Base-by-base conservation (phyloP, 2,113 vertebrate genomes). In the Poeciliopsis turrubarensis region DNA sequence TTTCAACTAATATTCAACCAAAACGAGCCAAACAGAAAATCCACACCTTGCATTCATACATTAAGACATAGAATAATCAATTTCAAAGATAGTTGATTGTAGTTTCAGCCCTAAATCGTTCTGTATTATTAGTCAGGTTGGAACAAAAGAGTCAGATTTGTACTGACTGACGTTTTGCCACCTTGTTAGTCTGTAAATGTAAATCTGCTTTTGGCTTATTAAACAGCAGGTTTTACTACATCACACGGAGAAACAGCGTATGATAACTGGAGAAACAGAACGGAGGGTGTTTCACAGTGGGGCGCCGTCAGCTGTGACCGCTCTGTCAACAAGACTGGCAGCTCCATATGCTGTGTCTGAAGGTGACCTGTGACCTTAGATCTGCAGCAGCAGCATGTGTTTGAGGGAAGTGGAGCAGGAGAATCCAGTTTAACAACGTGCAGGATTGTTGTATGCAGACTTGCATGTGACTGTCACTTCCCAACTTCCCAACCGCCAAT, bases 321-420 rank as follows among this genome's bases (percentile, higher is more conserved):
- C 73, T 70, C 69, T 63, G 62, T 87, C 70, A 70, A 34, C n/a
- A 4, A 54, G 87, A 90, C 65, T 88, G 92, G 75, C 87, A 85
- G 86, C 3, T 69, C 84, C 85, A 79, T 86, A 82, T 92, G 91
- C 71, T 71, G 34, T 7, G 76, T 79, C 27, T 2, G 68, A 14
- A 10, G 62, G 63, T 79, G 82, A 91, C 82, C 84, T 83, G 29
- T 87, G 80, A 92, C 87, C 89, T 66, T 61, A 71, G 78, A 75
- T 78, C 34, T 80, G 79, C 78, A 77, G 70, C 61, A 41, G 65
- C 65, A 77, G 75, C 66, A 26, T 81, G 68, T 29, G 79, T 70
- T 29, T 27, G n/a, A 65, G 75, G 78, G 29, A 77, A 39, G 61
- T 32, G 25, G 51, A 65, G 62, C 66, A 68, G 54, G 54, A 64